Percentiles rank a stretch among this genome's conserved stretches.
Conservation (phyloP, 2,113 vertebrate genomes). For the Sigmodon hispidus region DNA sequence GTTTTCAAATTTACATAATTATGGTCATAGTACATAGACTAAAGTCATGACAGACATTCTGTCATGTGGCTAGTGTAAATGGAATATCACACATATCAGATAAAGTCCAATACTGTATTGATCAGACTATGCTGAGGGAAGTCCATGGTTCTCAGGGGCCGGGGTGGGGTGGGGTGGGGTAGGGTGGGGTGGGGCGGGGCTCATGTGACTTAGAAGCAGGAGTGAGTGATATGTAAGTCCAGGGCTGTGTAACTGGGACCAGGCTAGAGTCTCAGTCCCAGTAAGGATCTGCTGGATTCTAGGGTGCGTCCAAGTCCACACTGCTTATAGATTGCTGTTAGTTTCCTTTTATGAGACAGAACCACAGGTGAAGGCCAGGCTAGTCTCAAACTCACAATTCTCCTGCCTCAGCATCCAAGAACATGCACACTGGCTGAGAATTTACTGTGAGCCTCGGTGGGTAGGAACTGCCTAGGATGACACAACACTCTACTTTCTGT, state of each 20-base stretch:
- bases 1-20: not conserved
- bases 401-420: not conserved
- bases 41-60: not conserved
- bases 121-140: not conserved
- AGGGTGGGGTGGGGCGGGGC: fast-evolving
- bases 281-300: too few relatives aligned
- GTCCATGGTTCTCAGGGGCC: not conserved
- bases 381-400: not conserved
- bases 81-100: not conserved
- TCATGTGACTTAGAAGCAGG: not conserved
- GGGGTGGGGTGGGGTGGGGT: not conserved
- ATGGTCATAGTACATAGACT: not conserved
- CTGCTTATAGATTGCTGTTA: not conserved
- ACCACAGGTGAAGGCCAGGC: not conserved
- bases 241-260: not conserved
- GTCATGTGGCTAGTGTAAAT: not conserved
- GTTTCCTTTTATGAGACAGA: not conserved
- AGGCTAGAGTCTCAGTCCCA: not conserved
- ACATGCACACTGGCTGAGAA: not conserved
- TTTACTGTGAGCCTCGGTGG: not conserved
- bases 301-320: not conserved
- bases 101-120: not conserved
- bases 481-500: not conserved
- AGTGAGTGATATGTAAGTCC: not conserved
- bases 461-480: not conserved